Evolutionary conservation across 2,888 invertebrate genomes (phyloP).

Genomic region (Sesia bembeciformis): DNA sequence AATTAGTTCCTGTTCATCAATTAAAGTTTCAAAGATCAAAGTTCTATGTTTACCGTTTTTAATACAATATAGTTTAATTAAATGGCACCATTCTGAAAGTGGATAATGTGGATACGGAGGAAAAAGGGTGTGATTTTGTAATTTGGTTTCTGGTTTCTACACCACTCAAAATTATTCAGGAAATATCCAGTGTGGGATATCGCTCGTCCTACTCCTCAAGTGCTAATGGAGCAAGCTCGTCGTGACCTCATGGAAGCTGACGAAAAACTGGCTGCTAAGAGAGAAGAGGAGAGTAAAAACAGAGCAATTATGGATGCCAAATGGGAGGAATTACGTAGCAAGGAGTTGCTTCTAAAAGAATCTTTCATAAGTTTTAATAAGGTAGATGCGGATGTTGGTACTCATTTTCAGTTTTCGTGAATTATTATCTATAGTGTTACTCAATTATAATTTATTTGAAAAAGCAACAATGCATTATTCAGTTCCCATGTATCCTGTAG

Average conservation of each 20-base stretch:
- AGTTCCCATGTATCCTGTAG: no score
- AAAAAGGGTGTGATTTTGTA: no score
- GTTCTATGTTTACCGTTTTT: no score
- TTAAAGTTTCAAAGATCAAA: no score
- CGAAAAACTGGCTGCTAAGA: constrained; percentile 54
- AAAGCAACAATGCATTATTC: no score
- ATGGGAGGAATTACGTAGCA: constrained; percentile 70
- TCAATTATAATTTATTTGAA: not conserved
- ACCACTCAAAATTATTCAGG: constrained; percentile 27
- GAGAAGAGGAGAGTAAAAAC: constrained; percentile 48
- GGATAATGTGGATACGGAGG: no score
- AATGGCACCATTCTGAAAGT: no score
- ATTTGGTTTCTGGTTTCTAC: not conserved
- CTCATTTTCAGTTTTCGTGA: not conserved
- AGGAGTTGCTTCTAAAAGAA: constrained; percentile 67
- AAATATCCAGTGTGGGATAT: constrained; percentile 78
- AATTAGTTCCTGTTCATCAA: no score
- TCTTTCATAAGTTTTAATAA: constrained; percentile 78
- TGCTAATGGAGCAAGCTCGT: constrained; percentile 69
- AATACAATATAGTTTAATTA: no score
- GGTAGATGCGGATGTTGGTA: constrained; percentile 25
- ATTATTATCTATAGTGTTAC: not conserved
- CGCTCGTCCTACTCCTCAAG: constrained; percentile 69
- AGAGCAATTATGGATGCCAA: constrained; percentile 60
- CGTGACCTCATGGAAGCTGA: constrained; percentile 69